These are phyloP conservation scores for Bombus pascuorum DNA, from an alignment of 1,140 invertebrate species.

Conservation along the genomic window DNA sequence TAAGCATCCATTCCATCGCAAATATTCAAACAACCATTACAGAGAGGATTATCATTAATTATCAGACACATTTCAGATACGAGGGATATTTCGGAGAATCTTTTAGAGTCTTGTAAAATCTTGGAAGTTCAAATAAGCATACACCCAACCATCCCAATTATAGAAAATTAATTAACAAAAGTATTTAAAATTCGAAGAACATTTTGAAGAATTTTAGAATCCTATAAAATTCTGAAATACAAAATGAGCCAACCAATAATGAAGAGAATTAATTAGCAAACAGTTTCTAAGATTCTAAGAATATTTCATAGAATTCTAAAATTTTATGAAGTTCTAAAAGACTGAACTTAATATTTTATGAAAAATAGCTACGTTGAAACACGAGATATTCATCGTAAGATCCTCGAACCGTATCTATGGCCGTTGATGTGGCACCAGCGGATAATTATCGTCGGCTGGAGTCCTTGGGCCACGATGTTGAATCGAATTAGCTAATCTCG, in stretches of 20 bases:
- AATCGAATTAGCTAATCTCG: slow-evolving; percentile 73
- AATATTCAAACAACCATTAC: too few relatives aligned
- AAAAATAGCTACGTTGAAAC: neutral
- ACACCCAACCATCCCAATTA: neutral
- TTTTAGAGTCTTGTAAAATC: too few relatives aligned
- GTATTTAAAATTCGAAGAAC: too few relatives aligned
- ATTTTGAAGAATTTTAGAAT: neutral
- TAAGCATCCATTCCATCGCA: too few relatives aligned
- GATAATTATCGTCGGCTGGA: slow-evolving; percentile 58
- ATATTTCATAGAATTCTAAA: neutral
- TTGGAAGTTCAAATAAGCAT: too few relatives aligned
- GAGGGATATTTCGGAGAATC: too few relatives aligned
- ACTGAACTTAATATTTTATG: too few relatives aligned
- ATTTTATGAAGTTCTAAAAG: too few relatives aligned
- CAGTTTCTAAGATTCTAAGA: too few relatives aligned
- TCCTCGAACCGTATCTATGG: neutral
- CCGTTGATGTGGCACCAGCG: neutral
- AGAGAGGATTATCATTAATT: too few relatives aligned
- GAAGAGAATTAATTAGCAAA: neutral
- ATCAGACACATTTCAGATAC: too few relatives aligned
- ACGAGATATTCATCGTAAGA: neutral
- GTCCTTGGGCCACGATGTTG: slow-evolving; percentile 53
- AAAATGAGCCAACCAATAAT: too few relatives aligned
- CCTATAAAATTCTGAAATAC: neutral
- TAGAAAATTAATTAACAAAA: neutral